Evolutionary conservation across 2,888 invertebrate species (phyloP), one percentile per base, ranked within the genome.

Genomic region (Latrodectus hesperus): DNA sequence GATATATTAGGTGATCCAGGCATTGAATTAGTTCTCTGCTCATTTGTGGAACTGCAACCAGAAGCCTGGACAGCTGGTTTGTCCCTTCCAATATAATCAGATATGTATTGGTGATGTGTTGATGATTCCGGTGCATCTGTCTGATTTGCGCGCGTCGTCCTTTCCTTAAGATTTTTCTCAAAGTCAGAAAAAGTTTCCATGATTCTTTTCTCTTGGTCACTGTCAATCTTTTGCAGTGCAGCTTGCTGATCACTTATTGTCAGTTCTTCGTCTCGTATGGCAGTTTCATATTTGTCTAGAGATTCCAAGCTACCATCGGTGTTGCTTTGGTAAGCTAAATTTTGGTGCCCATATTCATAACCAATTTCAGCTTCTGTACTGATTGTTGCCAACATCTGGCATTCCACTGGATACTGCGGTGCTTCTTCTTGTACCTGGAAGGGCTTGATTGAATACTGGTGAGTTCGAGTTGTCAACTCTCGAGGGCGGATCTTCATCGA

Each of bases 261-360:
- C 14, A 87, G 55, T 68, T 87, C 86, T 14, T 87, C 86, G 51
- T 87, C 86, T 11, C 86, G 60, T n/a, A 87, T 87, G 9, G 86
- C 86, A 49, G 86, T 87, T 81, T 87, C 86, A 51, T 87, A 87
- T 55, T 87, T 87, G 68, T 87, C 86, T 22, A 87, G 17, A 2
- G 86, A 87, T 52, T 87, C 86, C 76, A 87, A 38, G 68, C 86
- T 87, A 17, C 86, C 86, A 17, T 87, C 86, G 0, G 77, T 73
- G 9, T 64, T 71, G 65, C 77, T 81, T 22, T 72, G 75, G 67
- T 87, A 81, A 22, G 70, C 49, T 8, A 65, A 22, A 22, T 60
- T 60, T 6, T 60, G 12, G n/a, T 60, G 60, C n/a, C 67, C 26
- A 12, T 22, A 68, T 68, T 68, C 26, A 22, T 17, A 17, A 26